A percentile compares a stretch with the other conserved stretches of the same genome.
phyloP scores from a whole-genome alignment of 2,797 vertebrate species.

The Bradypodion ventrale region DNA sequence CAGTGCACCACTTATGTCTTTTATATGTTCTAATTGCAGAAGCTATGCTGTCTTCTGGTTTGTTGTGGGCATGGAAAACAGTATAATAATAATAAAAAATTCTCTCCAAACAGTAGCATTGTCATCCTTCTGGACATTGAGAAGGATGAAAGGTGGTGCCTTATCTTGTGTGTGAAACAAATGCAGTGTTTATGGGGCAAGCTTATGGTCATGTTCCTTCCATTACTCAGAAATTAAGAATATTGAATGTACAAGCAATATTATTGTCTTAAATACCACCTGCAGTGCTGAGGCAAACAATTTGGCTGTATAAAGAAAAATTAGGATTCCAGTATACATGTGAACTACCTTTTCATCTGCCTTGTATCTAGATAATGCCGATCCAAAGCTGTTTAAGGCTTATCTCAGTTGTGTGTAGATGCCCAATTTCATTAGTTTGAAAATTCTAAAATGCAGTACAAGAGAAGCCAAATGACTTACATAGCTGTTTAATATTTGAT shows the following conservation, averaged over 20 bases:
- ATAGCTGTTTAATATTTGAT: neutral
- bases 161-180: neutral
- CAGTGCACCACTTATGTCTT: neutral
- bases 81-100: too few species aligned
- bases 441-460: neutral
- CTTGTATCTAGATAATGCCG: neutral
- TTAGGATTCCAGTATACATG: neutral
- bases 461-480: neutral
- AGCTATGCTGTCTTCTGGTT: neutral
- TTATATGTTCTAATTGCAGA: neutral
- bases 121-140: neutral
- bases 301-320: too few species aligned
- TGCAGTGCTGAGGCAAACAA: neutral
- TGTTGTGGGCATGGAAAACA: too few species aligned
- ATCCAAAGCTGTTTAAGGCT: neutral
- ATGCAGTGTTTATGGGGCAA: neutral
- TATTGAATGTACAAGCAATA: neutral
- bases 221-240: neutral
- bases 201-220: neutral
- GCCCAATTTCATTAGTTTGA: neutral
- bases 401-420: neutral
- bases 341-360: too few species aligned
- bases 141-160: neutral
- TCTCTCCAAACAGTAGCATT: neutral
- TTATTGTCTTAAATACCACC: neutral